phyloP scores from a whole-genome alignment of 2,113 vertebrate species.

The Phainopepla nitens region DNA sequence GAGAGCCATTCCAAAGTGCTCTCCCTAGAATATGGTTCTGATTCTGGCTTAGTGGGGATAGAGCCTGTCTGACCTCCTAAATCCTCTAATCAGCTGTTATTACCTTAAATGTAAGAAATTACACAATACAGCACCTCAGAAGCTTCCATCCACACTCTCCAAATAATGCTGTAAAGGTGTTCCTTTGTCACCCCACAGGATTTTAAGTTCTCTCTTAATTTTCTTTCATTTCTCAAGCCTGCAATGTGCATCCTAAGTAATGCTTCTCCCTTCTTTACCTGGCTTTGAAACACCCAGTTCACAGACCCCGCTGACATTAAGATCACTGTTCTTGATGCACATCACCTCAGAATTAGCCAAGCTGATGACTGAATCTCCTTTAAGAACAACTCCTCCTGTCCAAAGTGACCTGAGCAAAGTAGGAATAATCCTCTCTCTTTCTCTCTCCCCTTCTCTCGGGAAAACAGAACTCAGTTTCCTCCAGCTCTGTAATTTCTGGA shows the following conservation, averaged over 20 bases:
- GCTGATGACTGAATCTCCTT: background rate
- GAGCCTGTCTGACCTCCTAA: background rate
- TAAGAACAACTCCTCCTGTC: background rate
- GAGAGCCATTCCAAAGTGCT: background rate
- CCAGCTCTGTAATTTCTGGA: background rate
- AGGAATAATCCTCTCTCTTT: background rate
- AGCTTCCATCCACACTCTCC: background rate
- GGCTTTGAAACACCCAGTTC: background rate
- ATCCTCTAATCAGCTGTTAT: background rate
- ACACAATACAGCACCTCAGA: background rate
- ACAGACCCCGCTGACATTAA: background rate
- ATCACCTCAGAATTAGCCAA: background rate
- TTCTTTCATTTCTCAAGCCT: background rate
- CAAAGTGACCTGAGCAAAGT: background rate
- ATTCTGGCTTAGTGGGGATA: fast-evolving
- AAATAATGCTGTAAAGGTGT: background rate
- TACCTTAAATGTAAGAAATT: background rate
- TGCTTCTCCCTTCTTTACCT: background rate
- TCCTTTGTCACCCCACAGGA: background rate
- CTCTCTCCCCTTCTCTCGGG: background rate
- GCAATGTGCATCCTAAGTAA: background rate
- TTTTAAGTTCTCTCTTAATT: background rate
- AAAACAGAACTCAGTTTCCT: background rate
- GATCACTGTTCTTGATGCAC: background rate
- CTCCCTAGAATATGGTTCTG: background rate